Evolutionary conservation across 2,888 invertebrate species (phyloP), one percentile per base, ranked within the genome.

Genomic region (Lottia gigantea): DNA sequence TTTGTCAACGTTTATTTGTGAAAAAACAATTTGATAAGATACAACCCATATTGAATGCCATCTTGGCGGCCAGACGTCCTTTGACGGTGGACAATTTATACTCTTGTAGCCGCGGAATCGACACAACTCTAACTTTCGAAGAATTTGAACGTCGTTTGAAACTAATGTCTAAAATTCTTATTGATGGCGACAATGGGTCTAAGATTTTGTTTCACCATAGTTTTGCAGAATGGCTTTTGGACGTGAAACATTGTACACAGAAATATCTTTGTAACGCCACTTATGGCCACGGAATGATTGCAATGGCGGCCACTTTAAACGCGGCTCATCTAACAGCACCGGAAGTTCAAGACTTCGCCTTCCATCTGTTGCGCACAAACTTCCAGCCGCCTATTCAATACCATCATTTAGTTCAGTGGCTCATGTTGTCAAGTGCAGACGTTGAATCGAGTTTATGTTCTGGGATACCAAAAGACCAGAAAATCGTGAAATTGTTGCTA

Each of bases 181-280:
- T 71, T 94, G 95, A 77, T 95, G 96, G 87, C 92, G 93, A 81
- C 92, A 94, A 80, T 66, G 82, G 80, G 8, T 82, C 81, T n/a
- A 83, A 82, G 73, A 91, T 93, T 67, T 91, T 97, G 64, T 97
- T 97, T 90, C 97, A 98, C 89, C 95, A 95, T 87, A 96, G 96
- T 74, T 97, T 97, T 88, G 94, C 96, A 31, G 94, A 95, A 86
- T 98, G 98, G 98, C 90, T 98, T 78, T 90, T 95, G 68, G 98
- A 98, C 88, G 97, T 98, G n/a, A 98, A 98, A 89, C 97, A 98
- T 86, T 97, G 97, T 88, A 98, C 97, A 1, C 94, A 96, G 80
- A 94, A 96, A 81, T 98, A 96, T 89, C 91, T 97, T 76, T 97
- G 88, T 76, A 78, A 74, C 68, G 85, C 94, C 12, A 91, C 92